A percentile compares a stretch with the other conserved stretches of the same genome.
Evolutionary conservation across 1,140 invertebrate genomes (phyloP).

Genomic region (Asbolus verrucosus): DNA sequence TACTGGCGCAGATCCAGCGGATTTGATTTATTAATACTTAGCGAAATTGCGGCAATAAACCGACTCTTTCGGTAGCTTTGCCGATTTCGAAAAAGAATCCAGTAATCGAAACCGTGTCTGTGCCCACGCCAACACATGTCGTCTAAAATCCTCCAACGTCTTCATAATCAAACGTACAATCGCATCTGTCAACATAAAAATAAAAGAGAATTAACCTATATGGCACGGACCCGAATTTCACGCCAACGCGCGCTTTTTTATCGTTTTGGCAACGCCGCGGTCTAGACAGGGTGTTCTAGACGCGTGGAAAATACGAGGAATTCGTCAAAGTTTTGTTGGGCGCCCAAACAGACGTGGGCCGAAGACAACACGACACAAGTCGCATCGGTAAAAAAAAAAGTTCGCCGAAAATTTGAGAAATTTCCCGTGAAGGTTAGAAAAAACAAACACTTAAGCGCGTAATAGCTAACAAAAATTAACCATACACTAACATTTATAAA

Average conservation of each 20-base stretch:
- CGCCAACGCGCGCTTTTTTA: too few relatives aligned
- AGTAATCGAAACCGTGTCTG: constrained; percentile 14
- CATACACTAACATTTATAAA: too few relatives aligned
- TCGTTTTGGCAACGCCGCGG: constrained; percentile 6
- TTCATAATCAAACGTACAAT: constrained; percentile 19
- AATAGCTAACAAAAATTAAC: too few relatives aligned
- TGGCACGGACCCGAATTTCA: constrained; percentile 16
- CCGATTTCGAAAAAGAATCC: neutral
- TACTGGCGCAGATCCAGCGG: constrained; percentile 23
- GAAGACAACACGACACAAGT: too few relatives aligned
- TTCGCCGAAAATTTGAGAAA: too few relatives aligned
- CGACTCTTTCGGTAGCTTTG: constrained; percentile 19
- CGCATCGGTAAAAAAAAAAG: too few relatives aligned
- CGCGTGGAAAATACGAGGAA: constrained; percentile 29
- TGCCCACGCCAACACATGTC: constrained; percentile 14
- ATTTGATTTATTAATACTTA: constrained; percentile 38
- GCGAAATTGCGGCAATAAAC: constrained; percentile 25
- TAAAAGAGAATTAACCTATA: constrained; percentile 35
- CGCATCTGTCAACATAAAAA: constrained; percentile 29
- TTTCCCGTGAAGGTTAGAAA: too few relatives aligned
- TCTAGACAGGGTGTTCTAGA: constrained; percentile 17
- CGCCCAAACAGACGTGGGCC: too few relatives aligned
- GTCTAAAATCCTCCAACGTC: too few relatives aligned
- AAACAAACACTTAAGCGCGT: too few relatives aligned
- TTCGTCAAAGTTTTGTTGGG: too few relatives aligned